Evolutionary conservation across 1,140 invertebrate species (phyloP).

Genomic region (Dendroctonus ponderosae): DNA sequence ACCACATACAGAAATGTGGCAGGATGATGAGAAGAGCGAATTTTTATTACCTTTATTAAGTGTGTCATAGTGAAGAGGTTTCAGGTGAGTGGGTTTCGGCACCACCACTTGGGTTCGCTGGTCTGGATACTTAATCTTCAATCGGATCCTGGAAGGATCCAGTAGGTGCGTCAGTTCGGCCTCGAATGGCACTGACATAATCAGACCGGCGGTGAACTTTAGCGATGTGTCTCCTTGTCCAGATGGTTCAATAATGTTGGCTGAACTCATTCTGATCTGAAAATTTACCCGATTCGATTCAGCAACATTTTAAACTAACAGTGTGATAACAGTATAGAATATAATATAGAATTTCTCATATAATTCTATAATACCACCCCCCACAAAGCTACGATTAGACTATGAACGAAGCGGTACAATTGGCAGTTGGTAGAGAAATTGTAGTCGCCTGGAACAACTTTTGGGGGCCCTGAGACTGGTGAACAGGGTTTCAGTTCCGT

Average conservation of each 20-base stretch:
- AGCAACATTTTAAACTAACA: too few species aligned
- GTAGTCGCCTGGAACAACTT: too few species aligned
- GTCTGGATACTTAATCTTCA: constrained; percentile 91
- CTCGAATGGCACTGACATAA: constrained; percentile 81
- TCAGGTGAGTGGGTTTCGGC: constrained; percentile 69
- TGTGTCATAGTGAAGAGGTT: constrained; percentile 53
- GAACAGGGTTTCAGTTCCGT: too few species aligned
- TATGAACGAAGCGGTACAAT: too few species aligned
- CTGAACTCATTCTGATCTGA: constrained; percentile 74
- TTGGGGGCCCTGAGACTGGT: too few species aligned
- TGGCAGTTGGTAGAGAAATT: too few species aligned
- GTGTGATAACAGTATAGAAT: too few species aligned
- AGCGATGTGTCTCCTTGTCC: constrained; percentile 78
- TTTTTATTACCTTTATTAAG: constrained; percentile 36
- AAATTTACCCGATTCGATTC: too few species aligned
- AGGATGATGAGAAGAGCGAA: not conserved
- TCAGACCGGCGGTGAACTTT: constrained; percentile 91
- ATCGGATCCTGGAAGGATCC: constrained; percentile 68
- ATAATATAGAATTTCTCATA: too few species aligned
- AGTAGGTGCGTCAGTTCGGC: constrained; percentile 80
- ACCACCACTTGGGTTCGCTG: constrained; percentile 80
- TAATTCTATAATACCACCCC: too few species aligned
- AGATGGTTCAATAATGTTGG: constrained; percentile 80
- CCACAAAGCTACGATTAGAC: too few species aligned
- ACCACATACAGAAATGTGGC: constrained; percentile 1